Evolutionary conservation across 2,797 vertebrate species (phyloP).

Genomic region (Salmo trutta): DNA sequence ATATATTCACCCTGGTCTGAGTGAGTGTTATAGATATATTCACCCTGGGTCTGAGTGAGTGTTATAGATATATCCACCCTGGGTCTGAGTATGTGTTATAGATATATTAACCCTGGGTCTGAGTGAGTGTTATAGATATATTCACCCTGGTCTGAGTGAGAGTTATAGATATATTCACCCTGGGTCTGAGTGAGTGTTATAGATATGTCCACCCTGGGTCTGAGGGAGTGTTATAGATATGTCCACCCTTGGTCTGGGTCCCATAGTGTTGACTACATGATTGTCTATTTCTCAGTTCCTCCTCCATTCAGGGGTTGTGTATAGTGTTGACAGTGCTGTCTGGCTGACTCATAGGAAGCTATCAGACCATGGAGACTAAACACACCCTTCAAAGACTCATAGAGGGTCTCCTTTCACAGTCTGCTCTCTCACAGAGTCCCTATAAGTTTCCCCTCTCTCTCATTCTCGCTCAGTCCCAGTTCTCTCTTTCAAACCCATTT

Average conservation of each 20-base stretch:
- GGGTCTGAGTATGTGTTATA: background rate
- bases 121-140: background rate
- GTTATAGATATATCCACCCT: background rate
- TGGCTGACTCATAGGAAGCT: slow-evolving; percentile 59
- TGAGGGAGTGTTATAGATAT: no score
- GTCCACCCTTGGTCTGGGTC: no score
- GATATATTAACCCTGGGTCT: background rate
- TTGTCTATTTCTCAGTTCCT: slow-evolving; percentile 48
- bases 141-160: no score
- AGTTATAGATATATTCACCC: no score
- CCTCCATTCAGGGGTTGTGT: slow-evolving; percentile 47
- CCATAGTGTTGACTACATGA: slow-evolving; percentile 34
- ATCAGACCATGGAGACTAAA: slow-evolving; percentile 63
- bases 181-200: no score
- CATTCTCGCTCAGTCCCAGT: background rate
- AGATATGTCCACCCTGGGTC: no score
- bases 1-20: no score
- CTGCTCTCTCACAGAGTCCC: background rate
- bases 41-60: no score
- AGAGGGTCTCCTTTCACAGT: background rate
- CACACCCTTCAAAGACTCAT: slow-evolving; percentile 57
- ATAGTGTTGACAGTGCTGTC: slow-evolving; percentile 61
- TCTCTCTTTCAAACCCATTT: background rate
- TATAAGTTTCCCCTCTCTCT: no score
- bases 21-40: no score